Conservation (phyloP, 2,113 vertebrate genomes). For the Callaeas wilsoni region DNA sequence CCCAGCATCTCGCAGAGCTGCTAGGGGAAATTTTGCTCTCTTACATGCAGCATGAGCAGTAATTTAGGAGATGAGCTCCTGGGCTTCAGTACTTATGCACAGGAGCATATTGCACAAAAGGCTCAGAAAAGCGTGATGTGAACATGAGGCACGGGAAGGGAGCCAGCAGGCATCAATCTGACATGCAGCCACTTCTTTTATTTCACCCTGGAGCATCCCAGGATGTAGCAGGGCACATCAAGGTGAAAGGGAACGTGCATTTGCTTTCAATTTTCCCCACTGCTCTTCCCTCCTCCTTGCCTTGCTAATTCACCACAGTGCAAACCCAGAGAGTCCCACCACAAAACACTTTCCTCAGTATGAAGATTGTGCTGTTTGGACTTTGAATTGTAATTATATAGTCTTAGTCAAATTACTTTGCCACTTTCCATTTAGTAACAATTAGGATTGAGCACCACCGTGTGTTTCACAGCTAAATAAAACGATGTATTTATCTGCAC, state of each 20-base stretch:
- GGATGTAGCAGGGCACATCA: not conserved
- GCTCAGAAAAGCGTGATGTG: not conserved
- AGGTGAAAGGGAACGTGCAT: not conserved
- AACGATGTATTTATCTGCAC: not conserved
- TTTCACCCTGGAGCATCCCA: slow-evolving; percentile 4
- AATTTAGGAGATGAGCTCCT: not conserved
- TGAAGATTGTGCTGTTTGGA: not conserved
- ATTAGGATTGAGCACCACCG: slow-evolving; percentile 55
- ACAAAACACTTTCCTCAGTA: not conserved
- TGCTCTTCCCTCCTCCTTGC: not conserved
- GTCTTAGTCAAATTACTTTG: not conserved
- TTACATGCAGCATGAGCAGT: not conserved
- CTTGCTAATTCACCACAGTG: not conserved
- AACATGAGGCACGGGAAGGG: not conserved
- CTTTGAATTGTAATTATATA: not conserved
- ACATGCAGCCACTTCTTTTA: not conserved
- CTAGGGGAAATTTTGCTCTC: not conserved
- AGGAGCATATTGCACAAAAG: not conserved
- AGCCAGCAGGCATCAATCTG: slow-evolving; percentile 14
- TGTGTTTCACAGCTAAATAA: slow-evolving; percentile 23
- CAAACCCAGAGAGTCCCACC: not conserved
- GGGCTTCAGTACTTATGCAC: not conserved
- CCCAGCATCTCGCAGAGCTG: not conserved
- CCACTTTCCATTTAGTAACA: not conserved
- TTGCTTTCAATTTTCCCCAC: not conserved